Conservation (phyloP, 2,888 invertebrate genomes). For the Synanthedon andrenaeformis region DNA sequence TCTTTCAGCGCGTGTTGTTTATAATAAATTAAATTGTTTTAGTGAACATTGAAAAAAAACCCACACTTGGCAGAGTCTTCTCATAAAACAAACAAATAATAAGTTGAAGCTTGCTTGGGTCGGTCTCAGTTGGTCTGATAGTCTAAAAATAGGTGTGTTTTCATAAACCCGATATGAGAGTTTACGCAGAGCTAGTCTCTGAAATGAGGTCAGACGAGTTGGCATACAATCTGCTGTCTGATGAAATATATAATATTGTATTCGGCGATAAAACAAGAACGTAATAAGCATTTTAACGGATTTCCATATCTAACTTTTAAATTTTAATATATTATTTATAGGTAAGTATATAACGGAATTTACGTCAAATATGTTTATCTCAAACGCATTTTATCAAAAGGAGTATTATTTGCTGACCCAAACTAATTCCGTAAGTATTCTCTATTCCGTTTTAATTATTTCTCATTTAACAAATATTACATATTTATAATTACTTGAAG, state of each 20-base stretch:
- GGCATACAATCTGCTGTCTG: constrained; percentile 36
- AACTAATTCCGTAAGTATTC: too few relatives aligned
- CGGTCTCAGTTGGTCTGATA: constrained; percentile 35
- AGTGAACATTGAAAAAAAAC: constrained; percentile 33
- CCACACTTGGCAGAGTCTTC: constrained; percentile 50
- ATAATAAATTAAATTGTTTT: constrained; percentile 34
- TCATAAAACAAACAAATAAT: constrained; percentile 57
- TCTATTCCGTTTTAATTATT: too few relatives aligned
- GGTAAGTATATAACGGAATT: too few relatives aligned
- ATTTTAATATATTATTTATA: too few relatives aligned
- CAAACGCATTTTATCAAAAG: too few relatives aligned
- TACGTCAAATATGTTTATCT: too few relatives aligned
- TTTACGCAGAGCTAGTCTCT: constrained; percentile 58
- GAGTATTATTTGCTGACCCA: too few relatives aligned
- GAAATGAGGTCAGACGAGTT: constrained; percentile 64
- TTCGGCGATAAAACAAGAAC: constrained; percentile 40
- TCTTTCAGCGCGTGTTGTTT: constrained; percentile 19
- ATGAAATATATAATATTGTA: constrained; percentile 29
- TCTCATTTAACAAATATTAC: too few relatives aligned
- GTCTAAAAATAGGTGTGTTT: constrained; percentile 61
- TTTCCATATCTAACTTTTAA: too few relatives aligned
- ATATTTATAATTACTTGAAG: too few relatives aligned
- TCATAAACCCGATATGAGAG: constrained; percentile 61
- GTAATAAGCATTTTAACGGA: constrained; percentile 25
- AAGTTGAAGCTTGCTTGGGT: constrained; percentile 38